Evolutionary conservation across 2,888 invertebrate genomes (phyloP).

Genomic region (Pollenia griseotomentosa): DNA sequence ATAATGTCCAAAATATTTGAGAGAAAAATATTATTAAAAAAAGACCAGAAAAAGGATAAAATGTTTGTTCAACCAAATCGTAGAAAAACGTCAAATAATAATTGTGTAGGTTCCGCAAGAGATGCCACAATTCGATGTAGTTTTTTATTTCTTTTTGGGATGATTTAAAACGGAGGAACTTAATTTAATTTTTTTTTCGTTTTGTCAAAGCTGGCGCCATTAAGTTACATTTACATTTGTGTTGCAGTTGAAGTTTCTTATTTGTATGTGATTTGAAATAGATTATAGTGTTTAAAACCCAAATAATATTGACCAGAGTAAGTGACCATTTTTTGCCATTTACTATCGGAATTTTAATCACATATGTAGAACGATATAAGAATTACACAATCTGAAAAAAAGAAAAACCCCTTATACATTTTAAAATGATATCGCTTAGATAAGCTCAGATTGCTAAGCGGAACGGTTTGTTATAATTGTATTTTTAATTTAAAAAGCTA

Average conservation of each 20-base stretch:
- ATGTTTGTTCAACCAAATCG: background rate
- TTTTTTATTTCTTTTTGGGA: conserved; percentile 2
- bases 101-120: conserved; percentile 56
- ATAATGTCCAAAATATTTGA: conserved; percentile 31
- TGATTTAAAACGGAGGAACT: conserved; percentile 25
- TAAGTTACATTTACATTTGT: background rate
- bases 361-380: background rate
- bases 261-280: background rate
- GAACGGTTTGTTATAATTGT: too few species aligned
- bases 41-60: background rate
- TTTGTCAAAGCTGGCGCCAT: conserved; percentile 53
- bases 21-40: too few species aligned
- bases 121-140: conserved; percentile 52
- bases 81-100: conserved; percentile 36
- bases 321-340: conserved; percentile 1
- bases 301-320: conserved; percentile 11
- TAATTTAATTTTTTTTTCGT: conserved; percentile 26
- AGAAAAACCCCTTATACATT: too few species aligned
- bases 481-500: background rate
- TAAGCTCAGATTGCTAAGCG: too few species aligned
- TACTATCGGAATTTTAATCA: background rate
- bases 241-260: background rate
- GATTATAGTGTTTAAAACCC: background rate
- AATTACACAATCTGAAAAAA: background rate
- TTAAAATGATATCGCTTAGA: too few species aligned